Conservation (phyloP, 1,140 invertebrate genomes). For the Melitaea cinxia region DNA sequence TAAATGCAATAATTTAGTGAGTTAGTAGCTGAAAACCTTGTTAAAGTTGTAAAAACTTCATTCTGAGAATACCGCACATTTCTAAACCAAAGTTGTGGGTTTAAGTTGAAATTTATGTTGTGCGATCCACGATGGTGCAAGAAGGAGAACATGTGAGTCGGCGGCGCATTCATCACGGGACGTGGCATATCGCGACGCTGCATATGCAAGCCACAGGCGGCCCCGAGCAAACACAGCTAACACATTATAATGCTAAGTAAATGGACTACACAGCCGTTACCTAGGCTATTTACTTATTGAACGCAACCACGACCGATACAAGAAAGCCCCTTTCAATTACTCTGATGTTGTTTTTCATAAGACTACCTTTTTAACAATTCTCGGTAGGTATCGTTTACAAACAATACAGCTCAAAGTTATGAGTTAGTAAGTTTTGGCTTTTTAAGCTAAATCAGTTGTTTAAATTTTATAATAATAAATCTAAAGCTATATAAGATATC, state of each 20-base stretch:
- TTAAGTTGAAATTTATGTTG: conserved; percentile 75
- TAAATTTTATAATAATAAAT: no score
- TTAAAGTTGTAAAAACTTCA: conserved; percentile 69
- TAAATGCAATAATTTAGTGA: conserved; percentile 67
- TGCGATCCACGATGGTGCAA: conserved; percentile 68
- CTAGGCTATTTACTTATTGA: conserved; percentile 32
- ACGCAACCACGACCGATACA: conserved; percentile 24
- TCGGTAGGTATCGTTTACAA: no score
- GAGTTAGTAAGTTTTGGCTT: no score
- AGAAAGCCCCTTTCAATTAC: conserved; percentile 12
- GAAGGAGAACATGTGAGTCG: conserved; percentile 64
- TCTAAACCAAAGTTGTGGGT: conserved; percentile 65
- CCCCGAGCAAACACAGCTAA: conserved; percentile 36
- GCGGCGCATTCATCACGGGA: conserved; percentile 69
- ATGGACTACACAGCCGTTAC: conserved; percentile 29
- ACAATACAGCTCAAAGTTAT: no score
- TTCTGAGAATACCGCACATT: conserved; percentile 67
- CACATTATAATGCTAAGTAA: conserved; percentile 46
- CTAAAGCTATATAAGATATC: no score
- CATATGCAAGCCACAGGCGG: conserved; percentile 57
- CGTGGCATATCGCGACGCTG: conserved; percentile 68
- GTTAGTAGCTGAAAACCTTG: conserved; percentile 56
- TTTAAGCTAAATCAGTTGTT: no score
- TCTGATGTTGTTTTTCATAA: conserved; percentile 1
- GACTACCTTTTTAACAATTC: neutral